These are phyloP conservation scores for Drosophila mayri DNA, from an alignment of 1,140 invertebrate species.

Conservation along the genomic window DNA sequence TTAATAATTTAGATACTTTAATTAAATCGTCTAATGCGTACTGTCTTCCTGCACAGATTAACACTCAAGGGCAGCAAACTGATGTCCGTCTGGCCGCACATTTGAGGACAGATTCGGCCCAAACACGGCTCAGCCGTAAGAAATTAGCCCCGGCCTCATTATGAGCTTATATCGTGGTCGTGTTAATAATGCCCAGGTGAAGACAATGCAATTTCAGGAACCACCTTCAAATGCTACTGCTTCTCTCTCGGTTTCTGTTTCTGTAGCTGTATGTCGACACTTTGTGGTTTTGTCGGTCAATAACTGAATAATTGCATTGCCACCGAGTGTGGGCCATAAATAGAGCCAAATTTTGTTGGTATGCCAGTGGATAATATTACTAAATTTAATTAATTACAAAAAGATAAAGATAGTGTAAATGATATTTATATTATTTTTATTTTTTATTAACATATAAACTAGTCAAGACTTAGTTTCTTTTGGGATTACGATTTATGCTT, in stretches of 20 bases:
- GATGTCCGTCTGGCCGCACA: conserved; percentile 47
- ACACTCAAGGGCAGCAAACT: conserved; percentile 13
- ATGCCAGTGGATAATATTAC: conserved; percentile 6
- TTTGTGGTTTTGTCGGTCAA: conserved; percentile 77
- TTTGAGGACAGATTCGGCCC: conserved; percentile 32
- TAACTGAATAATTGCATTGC: conserved; percentile 75
- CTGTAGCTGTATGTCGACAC: conserved; percentile 44
- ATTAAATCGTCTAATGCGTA: background rate
- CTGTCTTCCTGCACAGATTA: conserved; percentile 25
- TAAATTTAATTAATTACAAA: conserved; percentile 3
- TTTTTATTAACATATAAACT: background rate
- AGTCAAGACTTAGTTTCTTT: too few species aligned
- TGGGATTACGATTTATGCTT: too few species aligned
- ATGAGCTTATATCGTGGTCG: conserved; percentile 77
- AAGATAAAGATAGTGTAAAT: background rate
- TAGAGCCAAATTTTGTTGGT: conserved; percentile 22
- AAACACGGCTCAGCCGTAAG: conserved; percentile 41
- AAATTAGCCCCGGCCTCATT: conserved; percentile 67
- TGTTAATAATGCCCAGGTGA: conserved; percentile 73
- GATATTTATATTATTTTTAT: background rate
- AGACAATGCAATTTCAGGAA: conserved; percentile 41
- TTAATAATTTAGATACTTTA: conserved; percentile 2
- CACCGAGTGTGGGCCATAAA: conserved; percentile 33
- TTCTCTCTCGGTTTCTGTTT: conserved; percentile 1
- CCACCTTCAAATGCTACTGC: background rate